Evolutionary conservation across 1,140 invertebrate species (phyloP).

Genomic region (Cephus cinctus): DNA sequence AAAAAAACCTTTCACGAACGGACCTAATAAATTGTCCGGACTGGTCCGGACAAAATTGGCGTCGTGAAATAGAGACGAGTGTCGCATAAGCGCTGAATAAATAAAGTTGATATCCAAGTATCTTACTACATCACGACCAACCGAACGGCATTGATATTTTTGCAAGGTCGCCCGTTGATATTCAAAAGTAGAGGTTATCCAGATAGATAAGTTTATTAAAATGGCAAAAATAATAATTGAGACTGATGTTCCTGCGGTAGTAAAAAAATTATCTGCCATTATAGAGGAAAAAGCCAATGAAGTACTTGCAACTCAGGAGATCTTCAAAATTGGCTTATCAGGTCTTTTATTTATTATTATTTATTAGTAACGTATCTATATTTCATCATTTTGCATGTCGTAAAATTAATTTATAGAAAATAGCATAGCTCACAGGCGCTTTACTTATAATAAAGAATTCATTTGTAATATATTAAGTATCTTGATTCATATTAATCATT

Average conservation of each 20-base stretch:
- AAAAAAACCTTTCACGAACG: too few relatives aligned
- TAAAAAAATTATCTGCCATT: slow-evolving; percentile 38
- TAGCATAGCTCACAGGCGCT: neutral
- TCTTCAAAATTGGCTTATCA: slow-evolving; percentile 71
- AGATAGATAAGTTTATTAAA: neutral
- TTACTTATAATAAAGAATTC: slow-evolving; percentile 4
- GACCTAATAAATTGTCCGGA: too few relatives aligned
- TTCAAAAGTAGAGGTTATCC: neutral
- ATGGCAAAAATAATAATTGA: slow-evolving; percentile 37
- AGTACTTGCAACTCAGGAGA: slow-evolving; percentile 55
- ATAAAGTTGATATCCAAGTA: too few relatives aligned
- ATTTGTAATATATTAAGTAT: slow-evolving; percentile 3
- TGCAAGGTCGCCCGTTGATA: neutral
- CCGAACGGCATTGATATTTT: too few relatives aligned
- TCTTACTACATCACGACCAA: too few relatives aligned
- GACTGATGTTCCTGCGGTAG: slow-evolving; percentile 25
- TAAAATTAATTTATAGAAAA: neutral
- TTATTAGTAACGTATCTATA: slow-evolving; percentile 12
- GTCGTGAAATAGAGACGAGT: too few relatives aligned
- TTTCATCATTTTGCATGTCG: neutral
- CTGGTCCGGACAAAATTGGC: too few relatives aligned
- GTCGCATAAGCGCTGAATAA: too few relatives aligned
- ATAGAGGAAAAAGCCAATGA: slow-evolving; percentile 55
- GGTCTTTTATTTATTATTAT: slow-evolving; percentile 52
- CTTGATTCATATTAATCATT: slow-evolving; percentile 6